Evolutionary conservation across 1,140 invertebrate species (phyloP).

Genomic region (Solenopsis invicta): DNA sequence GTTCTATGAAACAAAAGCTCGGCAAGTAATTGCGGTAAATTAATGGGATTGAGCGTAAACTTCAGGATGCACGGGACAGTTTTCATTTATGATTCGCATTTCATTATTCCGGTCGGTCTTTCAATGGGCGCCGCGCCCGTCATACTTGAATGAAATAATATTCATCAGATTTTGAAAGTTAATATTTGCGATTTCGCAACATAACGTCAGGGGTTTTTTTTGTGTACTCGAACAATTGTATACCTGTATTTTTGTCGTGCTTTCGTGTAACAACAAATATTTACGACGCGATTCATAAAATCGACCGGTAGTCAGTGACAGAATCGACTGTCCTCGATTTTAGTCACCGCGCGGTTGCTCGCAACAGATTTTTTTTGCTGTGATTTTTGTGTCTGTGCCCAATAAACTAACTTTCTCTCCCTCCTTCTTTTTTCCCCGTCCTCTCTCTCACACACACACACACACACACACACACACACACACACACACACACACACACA

Average conservation of each 20-base stretch:
- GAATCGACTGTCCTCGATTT: not conserved
- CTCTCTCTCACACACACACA: too few relatives aligned
- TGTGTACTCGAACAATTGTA: not conserved
- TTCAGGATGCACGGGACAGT: slow-evolving; percentile 37
- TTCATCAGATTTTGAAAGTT: slow-evolving; percentile 50
- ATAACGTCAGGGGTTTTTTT: not conserved
- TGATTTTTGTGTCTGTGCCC: slow-evolving; percentile 25
- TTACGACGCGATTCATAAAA: slow-evolving; percentile 55
- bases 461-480: too few relatives aligned
- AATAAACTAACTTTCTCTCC: slow-evolving; percentile 21
- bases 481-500: too few relatives aligned
- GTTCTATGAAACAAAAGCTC: slow-evolving; percentile 35
- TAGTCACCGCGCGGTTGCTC: not conserved
- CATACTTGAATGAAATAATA: slow-evolving; percentile 54
- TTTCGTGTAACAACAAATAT: slow-evolving; percentile 57
- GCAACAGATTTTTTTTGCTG: slow-evolving; percentile 50
- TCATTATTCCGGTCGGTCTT: slow-evolving; percentile 49
- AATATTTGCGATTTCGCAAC: not conserved
- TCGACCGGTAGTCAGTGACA: slow-evolving; percentile 36
- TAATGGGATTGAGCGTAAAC: slow-evolving; percentile 59
- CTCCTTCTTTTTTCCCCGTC: not conserved
- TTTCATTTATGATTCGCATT: slow-evolving; percentile 63
- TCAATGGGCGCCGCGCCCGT: slow-evolving; percentile 25
- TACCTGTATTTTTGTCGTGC: slow-evolving; percentile 40
- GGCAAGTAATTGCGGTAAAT: slow-evolving; percentile 65